These are phyloP conservation scores for Rhinogobio ventralis DNA, from an alignment of 2,797 vertebrate species.

Conservation along the genomic window DNA sequence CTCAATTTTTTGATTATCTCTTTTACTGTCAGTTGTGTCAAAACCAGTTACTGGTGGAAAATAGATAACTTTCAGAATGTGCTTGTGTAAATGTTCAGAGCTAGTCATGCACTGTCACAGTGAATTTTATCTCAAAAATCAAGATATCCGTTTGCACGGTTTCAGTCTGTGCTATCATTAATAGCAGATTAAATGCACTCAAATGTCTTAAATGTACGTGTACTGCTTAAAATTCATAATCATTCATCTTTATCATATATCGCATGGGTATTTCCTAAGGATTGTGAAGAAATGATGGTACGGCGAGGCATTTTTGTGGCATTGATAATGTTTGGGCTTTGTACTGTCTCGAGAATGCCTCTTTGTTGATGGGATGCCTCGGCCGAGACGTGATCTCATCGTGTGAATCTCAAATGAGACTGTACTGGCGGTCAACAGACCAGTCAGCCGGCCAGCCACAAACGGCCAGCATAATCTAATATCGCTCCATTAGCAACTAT, in stretches of 20 bases:
- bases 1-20: not conserved
- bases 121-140: slow-evolving; percentile 52
- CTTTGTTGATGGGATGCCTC: slow-evolving; percentile 77
- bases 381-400: slow-evolving; percentile 85
- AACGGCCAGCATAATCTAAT: slow-evolving; percentile 83
- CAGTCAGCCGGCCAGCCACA: slow-evolving; percentile 76
- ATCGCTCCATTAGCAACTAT: slow-evolving; percentile 80
- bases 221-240: not conserved
- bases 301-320: slow-evolving; percentile 37
- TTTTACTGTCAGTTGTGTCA: not conserved
- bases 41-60: slow-evolving; percentile 37
- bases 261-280: slow-evolving; percentile 9
- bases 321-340: slow-evolving; percentile 75
- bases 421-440: slow-evolving; percentile 61
- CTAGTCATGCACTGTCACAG: slow-evolving; percentile 69
- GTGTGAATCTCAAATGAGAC: slow-evolving; percentile 74
- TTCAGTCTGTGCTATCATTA: not conserved
- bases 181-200: not conserved
- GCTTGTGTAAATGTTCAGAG: slow-evolving; percentile 52
- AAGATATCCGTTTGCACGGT: slow-evolving; percentile 22
- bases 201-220: not conserved
- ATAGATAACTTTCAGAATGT: slow-evolving; percentile 26
- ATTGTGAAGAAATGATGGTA: not conserved
- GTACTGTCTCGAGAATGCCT: slow-evolving; percentile 75
- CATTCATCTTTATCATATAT: not conserved